phyloP scores from a whole-genome alignment of 1,140 invertebrate species.

The Trinorchestia longiramus region DNA sequence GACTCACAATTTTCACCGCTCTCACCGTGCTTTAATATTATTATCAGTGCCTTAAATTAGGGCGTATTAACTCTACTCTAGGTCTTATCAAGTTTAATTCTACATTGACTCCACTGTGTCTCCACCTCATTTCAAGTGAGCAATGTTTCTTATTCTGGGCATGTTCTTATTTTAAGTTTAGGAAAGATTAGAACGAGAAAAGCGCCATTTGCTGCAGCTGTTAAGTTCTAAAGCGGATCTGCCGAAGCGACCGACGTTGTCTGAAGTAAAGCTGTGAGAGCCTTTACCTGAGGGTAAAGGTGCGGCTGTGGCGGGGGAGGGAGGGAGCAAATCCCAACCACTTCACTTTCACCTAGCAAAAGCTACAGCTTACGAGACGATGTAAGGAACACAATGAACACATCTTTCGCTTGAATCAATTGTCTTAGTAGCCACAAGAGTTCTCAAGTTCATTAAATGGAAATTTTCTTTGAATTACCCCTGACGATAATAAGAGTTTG shows the following conservation, averaged over 20 bases:
- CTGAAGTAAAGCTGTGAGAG: constrained; percentile 37
- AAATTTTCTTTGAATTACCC: neutral
- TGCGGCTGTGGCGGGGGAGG: neutral
- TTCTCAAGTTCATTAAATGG: neutral
- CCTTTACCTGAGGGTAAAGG: neutral
- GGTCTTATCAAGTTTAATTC: neutral
- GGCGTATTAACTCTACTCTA: neutral
- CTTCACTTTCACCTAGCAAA: too few relatives aligned
- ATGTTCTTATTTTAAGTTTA: neutral
- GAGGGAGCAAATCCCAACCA: neutral
- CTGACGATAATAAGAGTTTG: neutral
- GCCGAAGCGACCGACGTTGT: neutral
- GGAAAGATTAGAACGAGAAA: neutral
- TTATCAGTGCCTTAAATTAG: too few relatives aligned
- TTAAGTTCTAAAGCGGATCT: constrained; percentile 52
- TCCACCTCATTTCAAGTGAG: neutral
- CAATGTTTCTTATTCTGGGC: neutral
- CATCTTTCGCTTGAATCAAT: neutral
- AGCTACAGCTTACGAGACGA: neutral
- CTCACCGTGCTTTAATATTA: neutral
- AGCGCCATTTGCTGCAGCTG: constrained; percentile 49
- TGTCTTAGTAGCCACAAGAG: neutral
- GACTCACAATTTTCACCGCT: neutral
- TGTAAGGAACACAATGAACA: neutral
- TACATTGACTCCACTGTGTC: neutral